A percentile compares a stretch with the other conserved stretches of the same genome.
Conservation (phyloP, 2,888 invertebrate species). For the Cosmia trapezina region DNA sequence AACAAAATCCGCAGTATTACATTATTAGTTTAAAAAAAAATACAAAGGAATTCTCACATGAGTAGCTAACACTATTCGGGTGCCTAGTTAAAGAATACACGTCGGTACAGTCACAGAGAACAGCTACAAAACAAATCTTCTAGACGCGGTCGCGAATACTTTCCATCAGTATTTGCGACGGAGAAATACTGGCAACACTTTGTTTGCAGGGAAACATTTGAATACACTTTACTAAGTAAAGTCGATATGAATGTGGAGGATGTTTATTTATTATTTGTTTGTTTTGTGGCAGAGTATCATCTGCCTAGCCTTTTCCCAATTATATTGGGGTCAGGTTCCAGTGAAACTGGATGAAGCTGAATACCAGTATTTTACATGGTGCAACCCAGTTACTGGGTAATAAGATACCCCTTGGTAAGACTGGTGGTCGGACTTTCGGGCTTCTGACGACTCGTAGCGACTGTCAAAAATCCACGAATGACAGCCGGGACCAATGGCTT, state of each 20-base stretch:
- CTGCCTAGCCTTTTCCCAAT: too few species aligned
- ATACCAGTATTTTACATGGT: too few species aligned
- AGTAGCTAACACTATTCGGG: neutral
- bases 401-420: too few species aligned
- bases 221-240: conserved; percentile 57
- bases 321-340: too few species aligned
- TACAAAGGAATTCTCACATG: neutral
- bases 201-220: conserved; percentile 40
- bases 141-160: conserved; percentile 33
- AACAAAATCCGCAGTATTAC: too few species aligned
- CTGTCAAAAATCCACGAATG: too few species aligned
- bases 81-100: conserved; percentile 2
- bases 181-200: conserved; percentile 38
- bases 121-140: conserved; percentile 44
- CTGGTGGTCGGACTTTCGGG: too few species aligned
- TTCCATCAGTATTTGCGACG: conserved; percentile 57
- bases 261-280: conserved; percentile 47
- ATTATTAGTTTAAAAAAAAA: too few species aligned
- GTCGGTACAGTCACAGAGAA: conserved; percentile 23
- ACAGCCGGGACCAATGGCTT: too few species aligned
- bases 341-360: too few species aligned
- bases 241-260: conserved; percentile 69
- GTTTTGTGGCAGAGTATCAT: conserved; percentile 6
- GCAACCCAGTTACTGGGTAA: too few species aligned
- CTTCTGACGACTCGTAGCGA: too few species aligned